Base-by-base conservation (phyloP, 2,113 vertebrate genomes). In the Piaya cayana region DNA sequence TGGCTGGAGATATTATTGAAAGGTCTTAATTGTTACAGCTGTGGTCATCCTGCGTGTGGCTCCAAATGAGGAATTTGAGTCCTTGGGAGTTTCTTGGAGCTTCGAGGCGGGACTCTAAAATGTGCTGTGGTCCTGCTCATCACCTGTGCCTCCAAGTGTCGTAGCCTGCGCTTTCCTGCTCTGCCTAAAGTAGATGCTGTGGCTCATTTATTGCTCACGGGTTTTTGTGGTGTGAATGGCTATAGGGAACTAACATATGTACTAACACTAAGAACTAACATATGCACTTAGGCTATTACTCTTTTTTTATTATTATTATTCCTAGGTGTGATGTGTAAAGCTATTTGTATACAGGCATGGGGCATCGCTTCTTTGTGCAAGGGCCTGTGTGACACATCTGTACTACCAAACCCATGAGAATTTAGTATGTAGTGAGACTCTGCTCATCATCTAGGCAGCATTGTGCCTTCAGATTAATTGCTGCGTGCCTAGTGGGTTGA, bases 131-230 rank as follows among this genome's bases (percentile, higher is more conserved):
- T 82, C 36, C 36, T 43, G 20, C 14, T n/a, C 27, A 3, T 56
- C n/a, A 4, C 43, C 30, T n/a, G 36, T 30, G 2, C 13, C 30
- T 42, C 17, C 7, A 7, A n/a, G 30, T 36, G n/a, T 84, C 2
- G 0, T 4, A 22, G 18, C 15, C 27, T 34, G 14, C 1, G 3
- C n/a, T 76, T 55, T 58, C 25, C 30, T 50, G 34, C 13, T 50
- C 26, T 52, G 15, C 20, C 50, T 36, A 1, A 23, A 59, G 39
- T 34, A 36, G 34, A 2, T 30, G 6, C 32, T 59, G 42, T 6
- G 43, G 11, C 30, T 72, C 2, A 1, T 8, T 67, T 36, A 0
- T 36, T 79, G 65, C 81, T 81, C 22, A 0, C 23, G 8, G 43
- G 27, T 4, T 12, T 79, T 62, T 20, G 11, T 18, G 12, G 20